Conservation (phyloP, 2,888 invertebrate species). For the Cremastinae sp. region DNA sequence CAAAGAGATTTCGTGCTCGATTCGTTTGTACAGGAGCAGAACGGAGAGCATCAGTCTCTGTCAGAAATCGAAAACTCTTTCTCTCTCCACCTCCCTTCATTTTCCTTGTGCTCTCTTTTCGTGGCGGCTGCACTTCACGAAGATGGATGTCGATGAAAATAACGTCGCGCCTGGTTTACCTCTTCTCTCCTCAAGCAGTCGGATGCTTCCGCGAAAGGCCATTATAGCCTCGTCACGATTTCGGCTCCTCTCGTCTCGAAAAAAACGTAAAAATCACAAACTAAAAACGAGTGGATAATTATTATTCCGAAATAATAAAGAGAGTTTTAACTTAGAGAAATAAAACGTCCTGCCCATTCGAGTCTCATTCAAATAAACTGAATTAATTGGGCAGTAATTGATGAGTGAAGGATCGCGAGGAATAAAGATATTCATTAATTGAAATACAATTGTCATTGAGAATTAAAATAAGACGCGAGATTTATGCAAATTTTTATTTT, state of each 20-base stretch:
- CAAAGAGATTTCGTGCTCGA: slow-evolving; percentile 17
- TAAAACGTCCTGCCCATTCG: no score
- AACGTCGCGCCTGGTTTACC: slow-evolving; percentile 56
- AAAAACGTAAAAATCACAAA: no score
- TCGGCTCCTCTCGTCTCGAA: no score
- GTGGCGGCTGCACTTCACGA: slow-evolving; percentile 66
- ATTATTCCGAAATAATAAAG: no score
- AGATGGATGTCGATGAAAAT: slow-evolving; percentile 69
- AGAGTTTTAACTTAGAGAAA: no score
- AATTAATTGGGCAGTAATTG: no score
- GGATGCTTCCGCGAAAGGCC: slow-evolving; percentile 42
- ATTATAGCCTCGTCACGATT: slow-evolving; percentile 55
- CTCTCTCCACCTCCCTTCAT: slow-evolving; percentile 49
- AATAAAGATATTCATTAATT: no score
- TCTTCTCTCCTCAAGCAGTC: slow-evolving; percentile 37
- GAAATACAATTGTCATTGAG: no score
- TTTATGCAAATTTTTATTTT: slow-evolving; percentile 9
- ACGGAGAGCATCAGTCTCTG: slow-evolving; percentile 67
- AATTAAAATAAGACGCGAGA: background rate
- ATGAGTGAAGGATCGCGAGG: no score
- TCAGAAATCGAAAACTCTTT: slow-evolving; percentile 59
- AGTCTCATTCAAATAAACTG: no score
- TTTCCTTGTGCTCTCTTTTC: slow-evolving; percentile 37
- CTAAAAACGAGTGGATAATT: no score
- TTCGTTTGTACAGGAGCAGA: slow-evolving; percentile 38